Evolutionary conservation across 2,888 invertebrate genomes (phyloP).

Genomic region (Lasioglossum malachurum): DNA sequence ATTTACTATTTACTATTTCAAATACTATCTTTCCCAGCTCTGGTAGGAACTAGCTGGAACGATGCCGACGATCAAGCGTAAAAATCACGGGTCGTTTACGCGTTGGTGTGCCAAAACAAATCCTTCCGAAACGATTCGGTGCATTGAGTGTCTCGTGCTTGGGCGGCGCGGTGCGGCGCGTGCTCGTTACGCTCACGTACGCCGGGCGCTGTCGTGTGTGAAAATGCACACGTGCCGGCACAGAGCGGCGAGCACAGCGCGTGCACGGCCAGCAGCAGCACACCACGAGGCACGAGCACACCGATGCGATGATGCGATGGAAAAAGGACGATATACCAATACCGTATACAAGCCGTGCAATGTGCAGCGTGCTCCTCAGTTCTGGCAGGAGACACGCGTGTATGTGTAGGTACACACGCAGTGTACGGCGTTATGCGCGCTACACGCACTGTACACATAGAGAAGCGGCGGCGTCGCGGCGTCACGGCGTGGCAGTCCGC

Average conservation of each 20-base stretch:
- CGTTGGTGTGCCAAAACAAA: slow-evolving; percentile 54
- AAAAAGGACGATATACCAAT: slow-evolving; percentile 9
- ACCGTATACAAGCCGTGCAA: background rate
- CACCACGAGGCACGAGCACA: slow-evolving; percentile 5
- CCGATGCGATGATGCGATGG: background rate
- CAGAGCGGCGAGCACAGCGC: slow-evolving; percentile 10
- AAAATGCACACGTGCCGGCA: slow-evolving; percentile 66
- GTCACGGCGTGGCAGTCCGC: slow-evolving; percentile 14
- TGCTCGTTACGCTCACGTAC: slow-evolving; percentile 29
- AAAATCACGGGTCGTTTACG: slow-evolving; percentile 41
- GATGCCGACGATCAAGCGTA: background rate
- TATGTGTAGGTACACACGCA: background rate
- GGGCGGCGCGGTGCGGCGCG: background rate
- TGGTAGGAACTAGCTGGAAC: background rate
- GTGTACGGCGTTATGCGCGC: background rate
- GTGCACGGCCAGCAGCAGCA: slow-evolving; percentile 33
- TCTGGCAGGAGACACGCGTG: background rate
- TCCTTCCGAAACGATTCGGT: slow-evolving; percentile 40
- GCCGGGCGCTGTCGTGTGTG: slow-evolving; percentile 57
- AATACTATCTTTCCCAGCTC: too few relatives aligned
- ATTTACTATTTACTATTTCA: too few relatives aligned
- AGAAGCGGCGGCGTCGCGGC: background rate
- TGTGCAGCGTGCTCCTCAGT: background rate
- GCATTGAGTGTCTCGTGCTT: background rate
- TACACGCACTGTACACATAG: background rate